A percentile compares a stretch with the other conserved stretches of the same genome.
These are phyloP conservation scores for Ptiloglossa arizonensis DNA, from an alignment of 1,140 invertebrate species.

Conservation along the genomic window DNA sequence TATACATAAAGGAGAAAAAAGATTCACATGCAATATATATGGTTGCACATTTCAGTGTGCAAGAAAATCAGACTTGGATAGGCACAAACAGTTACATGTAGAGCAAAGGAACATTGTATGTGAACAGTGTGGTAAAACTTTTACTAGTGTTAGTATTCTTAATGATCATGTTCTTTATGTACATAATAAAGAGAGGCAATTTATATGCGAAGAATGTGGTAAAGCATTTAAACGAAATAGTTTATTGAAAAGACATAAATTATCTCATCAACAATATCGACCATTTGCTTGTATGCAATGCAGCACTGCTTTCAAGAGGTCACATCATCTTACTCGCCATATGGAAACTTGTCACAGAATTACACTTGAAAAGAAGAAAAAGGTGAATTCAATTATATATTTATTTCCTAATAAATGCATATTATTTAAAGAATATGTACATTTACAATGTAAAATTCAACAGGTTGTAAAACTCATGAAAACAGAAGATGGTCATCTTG, in stretches of 20 bases:
- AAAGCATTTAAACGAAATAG: constrained; percentile 76
- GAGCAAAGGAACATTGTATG: constrained; percentile 72
- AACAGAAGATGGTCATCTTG: constrained; percentile 71
- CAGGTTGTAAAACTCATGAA: constrained; percentile 74
- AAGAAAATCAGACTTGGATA: constrained; percentile 71
- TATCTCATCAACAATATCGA: constrained; percentile 73
- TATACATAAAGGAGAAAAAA: constrained; percentile 73
- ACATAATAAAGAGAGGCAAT: constrained; percentile 73
- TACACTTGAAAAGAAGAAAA: constrained; percentile 70
- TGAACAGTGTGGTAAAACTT: constrained; percentile 77
- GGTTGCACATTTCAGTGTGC: constrained; percentile 73
- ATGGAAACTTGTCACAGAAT: constrained; percentile 74
- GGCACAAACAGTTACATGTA: constrained; percentile 74
- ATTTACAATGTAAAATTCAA: constrained; percentile 26
- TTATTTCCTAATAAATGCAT: neutral
- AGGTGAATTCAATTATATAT: constrained; percentile 48
- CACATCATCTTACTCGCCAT: constrained; percentile 73
- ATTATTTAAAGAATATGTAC: neutral
- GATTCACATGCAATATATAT: constrained; percentile 71
- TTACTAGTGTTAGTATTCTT: constrained; percentile 73
- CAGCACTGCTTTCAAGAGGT: constrained; percentile 72
- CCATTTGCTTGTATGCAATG: constrained; percentile 72
- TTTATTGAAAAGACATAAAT: constrained; percentile 72
- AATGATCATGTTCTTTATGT: constrained; percentile 74
- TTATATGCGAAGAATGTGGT: constrained; percentile 76